Evolutionary conservation across 2,888 invertebrate species (phyloP), one percentile per base, ranked within the genome.

Genomic region (Rhopalosiphum nymphaeae): DNA sequence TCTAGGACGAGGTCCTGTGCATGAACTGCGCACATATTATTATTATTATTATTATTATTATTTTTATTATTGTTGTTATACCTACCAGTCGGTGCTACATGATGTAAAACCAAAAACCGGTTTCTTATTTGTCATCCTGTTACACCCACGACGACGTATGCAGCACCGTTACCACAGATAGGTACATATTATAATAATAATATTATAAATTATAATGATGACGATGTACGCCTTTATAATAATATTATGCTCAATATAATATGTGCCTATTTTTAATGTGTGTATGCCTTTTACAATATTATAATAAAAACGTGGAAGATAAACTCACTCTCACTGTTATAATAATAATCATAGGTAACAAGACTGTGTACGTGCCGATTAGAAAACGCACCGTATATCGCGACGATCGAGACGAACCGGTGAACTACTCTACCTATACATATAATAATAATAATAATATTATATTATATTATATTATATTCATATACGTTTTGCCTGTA

Each of bases 91-190:
- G 26, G 49, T 49, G 53, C 84, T 84, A 84, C 91, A 91, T 49
- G 89, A 57, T 85, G 57, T 57, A 93, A 93, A 90, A 61, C 89
- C 94, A 7, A 86, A 94, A 94, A 94, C 94, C 94, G 94, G 94
- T 94, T 94, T 94, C 57, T 53, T 86, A 94, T 86, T 94, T 94
- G 94, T 94, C 94, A 87, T 94, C 91, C 90, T 94, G 94, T 91
- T 94, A 94, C 94, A 94, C 94, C 94, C 94, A 94, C 94, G 46
- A 36, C 89, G 93, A 42, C 78, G 93, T 93, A 93, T 90, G 90
- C 57, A 42, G 85, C 89, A 89, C 93, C 93, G 89, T 93, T 93
- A 93, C 85, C n/a, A n/a, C 36, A 53, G 53, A 53, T 78, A 42
- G 78, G 78, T 36, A 78, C 21, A 78, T 42, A 56, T 36, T 42